Base-by-base conservation (phyloP, 2,797 vertebrate genomes). In the Cynodonichthys magdalenae region DNA sequence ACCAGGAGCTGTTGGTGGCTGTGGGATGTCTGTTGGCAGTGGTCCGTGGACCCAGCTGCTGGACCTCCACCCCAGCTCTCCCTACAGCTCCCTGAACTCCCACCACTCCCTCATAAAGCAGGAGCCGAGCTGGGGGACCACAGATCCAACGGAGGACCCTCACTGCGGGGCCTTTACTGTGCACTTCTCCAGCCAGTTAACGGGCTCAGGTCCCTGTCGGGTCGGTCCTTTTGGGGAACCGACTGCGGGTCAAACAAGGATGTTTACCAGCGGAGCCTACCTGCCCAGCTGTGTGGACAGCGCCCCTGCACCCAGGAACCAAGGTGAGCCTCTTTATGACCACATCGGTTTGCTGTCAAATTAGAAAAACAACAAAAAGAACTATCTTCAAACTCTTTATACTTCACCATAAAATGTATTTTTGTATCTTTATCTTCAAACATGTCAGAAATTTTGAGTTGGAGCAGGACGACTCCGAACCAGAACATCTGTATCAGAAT, bases 151-250 rank as follows among this genome's bases (percentile, higher is more conserved):
- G 44, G 96, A 99, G 72, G 97, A 99, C 75, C 92, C 92, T 41
- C 96, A 99, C 79, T 97, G 96, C 47, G 97, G 97, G 87, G 97
- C 97, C 86, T 98, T 98, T 91, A 99, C 97, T 0, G 93, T 99
- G 20, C 97, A 99, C 90, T 96, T 99, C 92, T 96, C 97, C 0
- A 96, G 96, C 20, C 96, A 99, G 89, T 95, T 99, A 63, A 96
- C 96, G 0, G 96, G 96, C 67, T 91, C 96, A 0, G 96, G 96
- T 2, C 95, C 95, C 63, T 97, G 96, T 77, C 94, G 95, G 79
- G 95, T 96, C 7, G 95, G 96, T 8, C 85, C 96, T 27, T 97
- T 97, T 59, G 93, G 94, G 2, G 95, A 98, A 75, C 81, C 95
- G 1, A 66, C 95, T 7, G 70, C 93, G 0, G 81, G 89, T 70